Evolutionary conservation across 2,888 invertebrate species (phyloP), one percentile per base, ranked within the genome.

Genomic region (Ptychoptera albimana): DNA sequence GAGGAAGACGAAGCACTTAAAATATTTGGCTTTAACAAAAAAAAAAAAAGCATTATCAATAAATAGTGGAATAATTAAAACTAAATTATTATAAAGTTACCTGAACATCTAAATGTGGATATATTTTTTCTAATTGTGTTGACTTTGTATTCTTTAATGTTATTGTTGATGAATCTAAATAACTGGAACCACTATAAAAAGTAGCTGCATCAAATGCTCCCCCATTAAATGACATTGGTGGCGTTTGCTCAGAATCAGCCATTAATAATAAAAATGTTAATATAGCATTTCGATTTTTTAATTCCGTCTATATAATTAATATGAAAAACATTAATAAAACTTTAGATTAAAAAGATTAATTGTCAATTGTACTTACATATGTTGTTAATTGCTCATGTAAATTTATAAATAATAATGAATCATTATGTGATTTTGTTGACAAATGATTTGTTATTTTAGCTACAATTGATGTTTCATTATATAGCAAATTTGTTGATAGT

Each of bases 261-360:
- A 58, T 55, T 36, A 52, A 54, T 39, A 53, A 56, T 38, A 77
- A 59, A 47, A 77, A 63, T 37, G 69, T 64, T 50, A 77, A 53
- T 11, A 79, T 63, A 30, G 75, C 71, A 45, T 71, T 71, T 50
- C 76, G 67, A 55, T 78, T 74, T 52, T 74, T 72, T 45, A 77
- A 59, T 39, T 78, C 67, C 50, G 72, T 69, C 74, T 75, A 64
- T 23, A 23, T 23, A 23, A 23, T 23, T 23, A 5, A 23, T 23
- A 23, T 5, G 7, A 23, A 23, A 5, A 23, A 23, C n/a, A n/a
- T n/a, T n/a, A n/a, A n/a, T n/a, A n/a, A n/a, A n/a, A n/a, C n/a
- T n/a, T n/a, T n/a, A n/a, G n/a, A n/a, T n/a, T n/a, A n/a, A n/a
- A n/a, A n/a, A n/a, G n/a, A n/a, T n/a, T n/a, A 11, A 31, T 40